Evolutionary conservation across 1,140 invertebrate species (phyloP).

Genomic region (Drosophila nebulosa): DNA sequence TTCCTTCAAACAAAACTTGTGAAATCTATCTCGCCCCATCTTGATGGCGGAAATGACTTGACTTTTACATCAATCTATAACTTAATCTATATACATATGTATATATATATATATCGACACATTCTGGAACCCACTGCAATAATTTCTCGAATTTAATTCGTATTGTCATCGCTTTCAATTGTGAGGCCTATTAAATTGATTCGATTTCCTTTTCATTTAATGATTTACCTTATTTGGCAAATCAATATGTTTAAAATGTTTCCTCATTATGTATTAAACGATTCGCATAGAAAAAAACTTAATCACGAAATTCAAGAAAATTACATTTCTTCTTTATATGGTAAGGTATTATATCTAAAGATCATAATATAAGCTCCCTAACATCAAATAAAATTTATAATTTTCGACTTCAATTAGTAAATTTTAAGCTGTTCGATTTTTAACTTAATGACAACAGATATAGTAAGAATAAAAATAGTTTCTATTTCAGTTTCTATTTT

Average conservation of each 20-base stretch:
- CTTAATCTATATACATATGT: neutral
- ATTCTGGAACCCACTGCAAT: neutral
- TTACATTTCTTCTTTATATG: too few relatives aligned
- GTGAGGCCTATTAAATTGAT: neutral
- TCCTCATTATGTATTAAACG: neutral
- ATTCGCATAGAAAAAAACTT: neutral
- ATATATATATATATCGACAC: neutral
- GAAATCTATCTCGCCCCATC: neutral
- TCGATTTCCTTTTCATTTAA: neutral
- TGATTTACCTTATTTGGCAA: neutral
- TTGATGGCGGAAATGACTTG: neutral
- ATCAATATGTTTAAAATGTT: neutral
- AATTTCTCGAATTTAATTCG: constrained; percentile 1
- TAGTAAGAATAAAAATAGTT: too few relatives aligned
- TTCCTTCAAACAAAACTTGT: constrained; percentile 14
- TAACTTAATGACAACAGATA: too few relatives aligned
- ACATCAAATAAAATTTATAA: too few relatives aligned
- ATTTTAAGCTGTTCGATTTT: too few relatives aligned
- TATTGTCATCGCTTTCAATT: neutral
- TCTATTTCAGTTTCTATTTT: too few relatives aligned
- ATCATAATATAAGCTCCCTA: too few relatives aligned
- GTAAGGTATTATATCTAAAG: too few relatives aligned
- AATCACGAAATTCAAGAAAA: neutral
- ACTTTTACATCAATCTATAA: neutral
- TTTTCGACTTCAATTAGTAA: too few relatives aligned